Evolutionary conservation across 2,888 invertebrate species (phyloP).

Genomic region (Patella ulyssiponensis): DNA sequence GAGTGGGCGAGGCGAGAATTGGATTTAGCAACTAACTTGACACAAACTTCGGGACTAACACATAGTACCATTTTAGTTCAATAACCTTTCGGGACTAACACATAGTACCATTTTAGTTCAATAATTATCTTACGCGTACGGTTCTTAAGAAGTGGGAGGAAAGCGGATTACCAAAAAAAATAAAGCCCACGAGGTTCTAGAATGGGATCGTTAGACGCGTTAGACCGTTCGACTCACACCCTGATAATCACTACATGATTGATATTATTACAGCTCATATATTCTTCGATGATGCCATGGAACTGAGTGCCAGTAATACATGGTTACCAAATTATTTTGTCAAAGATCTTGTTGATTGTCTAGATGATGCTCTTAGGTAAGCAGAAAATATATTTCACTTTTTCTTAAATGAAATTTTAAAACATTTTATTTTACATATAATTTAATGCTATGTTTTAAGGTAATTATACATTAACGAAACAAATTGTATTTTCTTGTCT

Average conservation of each 20-base stretch:
- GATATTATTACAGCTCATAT: conserved; percentile 89
- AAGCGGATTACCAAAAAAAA: no score
- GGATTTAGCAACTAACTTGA: no score
- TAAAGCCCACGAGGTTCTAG: no score
- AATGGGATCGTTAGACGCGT: no score
- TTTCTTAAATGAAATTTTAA: no score
- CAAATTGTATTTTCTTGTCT: background rate
- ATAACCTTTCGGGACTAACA: background rate
- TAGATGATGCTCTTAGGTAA: conserved; percentile 68
- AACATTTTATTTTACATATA: no score
- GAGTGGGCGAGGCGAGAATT: no score
- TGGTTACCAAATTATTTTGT: conserved; percentile 65
- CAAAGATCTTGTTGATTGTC: conserved; percentile 58
- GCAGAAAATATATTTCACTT: background rate
- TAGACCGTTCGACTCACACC: no score
- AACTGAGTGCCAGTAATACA: conserved; percentile 77
- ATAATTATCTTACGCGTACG: background rate
- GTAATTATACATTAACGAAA: no score
- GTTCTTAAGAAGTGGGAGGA: no score
- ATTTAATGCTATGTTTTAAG: no score
- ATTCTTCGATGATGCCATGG: conserved; percentile 98
- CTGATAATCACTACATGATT: background rate
- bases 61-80: background rate
- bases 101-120: background rate
- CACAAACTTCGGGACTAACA: no score